Evolutionary conservation across 2,797 vertebrate genomes (phyloP), one percentile per base, ranked within the genome.

Genomic region (Trematomus bernacchii): DNA sequence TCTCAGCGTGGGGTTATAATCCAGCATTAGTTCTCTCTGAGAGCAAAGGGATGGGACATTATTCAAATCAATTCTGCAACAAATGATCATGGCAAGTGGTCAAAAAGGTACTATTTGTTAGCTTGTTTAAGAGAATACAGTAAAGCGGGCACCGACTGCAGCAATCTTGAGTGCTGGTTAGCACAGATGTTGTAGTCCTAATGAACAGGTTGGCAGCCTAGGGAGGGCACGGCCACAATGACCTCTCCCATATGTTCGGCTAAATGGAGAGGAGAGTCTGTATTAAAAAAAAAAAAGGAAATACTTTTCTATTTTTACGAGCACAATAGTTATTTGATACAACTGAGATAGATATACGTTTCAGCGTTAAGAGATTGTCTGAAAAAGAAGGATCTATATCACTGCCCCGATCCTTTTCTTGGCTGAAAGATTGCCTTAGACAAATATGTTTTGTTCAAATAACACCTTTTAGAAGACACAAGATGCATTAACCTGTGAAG

Each of bases 171-270:
- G 80, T 7, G 73, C 47, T 69, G 13, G 23, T 51, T 66, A 52
- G 74, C 76, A 71, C 83, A 85, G 88, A 89, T 83, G 87, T 84
- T 86, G 60, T 14, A 2, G 57, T 63, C 10, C 47, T 73, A 71
- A 78, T 69, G 78, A 90, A 55, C 86, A 85, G 86, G 82, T 77
- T 84, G 87, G 82, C 73, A 59, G 75, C 76, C 82, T 71, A 27
- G 62, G 73, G 76, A 77, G 79, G 73, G 43, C 15, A 73, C 18
- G n/a, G 50, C 61, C 76, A 30, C 64, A 2, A 23, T 85, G 84
- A 91, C 87, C 84, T 80, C 50, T 57, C 21, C 59, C 83, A 80
- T 77, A 84, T 78, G 91, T 79, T 64, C 23, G 48, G 16, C 10
- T 71, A 64, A 73, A 71, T 62, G 57, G 44, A 79, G 33, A 8